phyloP scores from a whole-genome alignment of 2,888 invertebrate species.

The Laothoe populi region DNA sequence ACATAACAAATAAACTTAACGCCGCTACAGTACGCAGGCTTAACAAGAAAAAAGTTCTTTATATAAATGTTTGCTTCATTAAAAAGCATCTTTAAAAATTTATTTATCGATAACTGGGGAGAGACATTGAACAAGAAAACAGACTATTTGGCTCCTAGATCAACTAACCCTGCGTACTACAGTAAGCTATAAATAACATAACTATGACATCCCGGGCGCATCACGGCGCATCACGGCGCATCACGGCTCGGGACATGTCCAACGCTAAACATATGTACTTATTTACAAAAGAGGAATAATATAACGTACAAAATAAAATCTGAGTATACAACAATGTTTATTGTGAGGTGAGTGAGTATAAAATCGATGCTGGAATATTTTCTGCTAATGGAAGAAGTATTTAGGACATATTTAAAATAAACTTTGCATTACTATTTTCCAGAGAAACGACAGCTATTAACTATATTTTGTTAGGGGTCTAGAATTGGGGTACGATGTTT shows the following conservation, averaged over 20 bases:
- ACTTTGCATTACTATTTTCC: no score
- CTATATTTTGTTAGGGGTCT: no score
- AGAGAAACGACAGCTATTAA: not conserved
- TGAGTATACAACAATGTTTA: constrained; percentile 62
- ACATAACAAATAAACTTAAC: constrained; percentile 42
- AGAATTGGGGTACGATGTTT: no score
- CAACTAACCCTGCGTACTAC: constrained; percentile 28
- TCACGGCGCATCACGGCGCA: constrained; percentile 41
- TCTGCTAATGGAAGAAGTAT: not conserved
- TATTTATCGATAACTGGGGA: not conserved
- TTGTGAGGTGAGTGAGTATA: constrained; percentile 29
- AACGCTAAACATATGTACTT: constrained; percentile 55
- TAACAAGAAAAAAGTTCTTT: not conserved
- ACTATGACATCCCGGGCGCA: constrained; percentile 36
- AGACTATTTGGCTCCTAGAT: not conserved
- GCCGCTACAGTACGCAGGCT: not conserved
- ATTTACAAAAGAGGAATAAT: constrained; percentile 61
- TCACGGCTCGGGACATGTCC: constrained; percentile 59
- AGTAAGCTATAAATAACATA: constrained; percentile 37
- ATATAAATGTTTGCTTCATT: no score
- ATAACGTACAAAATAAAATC: constrained; percentile 47
- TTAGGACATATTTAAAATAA: not conserved
- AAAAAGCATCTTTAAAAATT: no score
- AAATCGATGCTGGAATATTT: not conserved
- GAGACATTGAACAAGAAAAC: not conserved